A percentile compares a stretch with the other conserved stretches of the same genome.
These are phyloP conservation scores for Lepidocolaptes lacrymiger DNA, from an alignment of 2,797 vertebrate genomes.

Conservation along the genomic window DNA sequence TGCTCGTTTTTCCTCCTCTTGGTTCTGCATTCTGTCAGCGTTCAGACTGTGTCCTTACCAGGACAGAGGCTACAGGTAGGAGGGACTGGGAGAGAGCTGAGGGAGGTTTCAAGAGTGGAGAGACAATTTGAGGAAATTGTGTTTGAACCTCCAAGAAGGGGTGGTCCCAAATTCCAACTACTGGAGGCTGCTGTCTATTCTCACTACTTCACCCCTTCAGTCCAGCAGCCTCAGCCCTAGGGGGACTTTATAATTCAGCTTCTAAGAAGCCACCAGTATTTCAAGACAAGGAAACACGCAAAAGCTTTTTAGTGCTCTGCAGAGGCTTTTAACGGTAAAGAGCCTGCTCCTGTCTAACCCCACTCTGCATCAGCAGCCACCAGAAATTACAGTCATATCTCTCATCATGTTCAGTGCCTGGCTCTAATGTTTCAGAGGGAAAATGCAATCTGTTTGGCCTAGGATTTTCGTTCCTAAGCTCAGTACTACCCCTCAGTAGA, in stretches of 20 bases:
- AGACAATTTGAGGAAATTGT: not conserved
- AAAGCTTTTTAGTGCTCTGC: not conserved
- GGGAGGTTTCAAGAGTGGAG: not conserved
- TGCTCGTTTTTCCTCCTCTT: constrained; percentile 11
- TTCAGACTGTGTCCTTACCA: constrained; percentile 42
- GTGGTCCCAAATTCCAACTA: not conserved
- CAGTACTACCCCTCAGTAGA: not conserved
- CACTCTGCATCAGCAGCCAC: not conserved
- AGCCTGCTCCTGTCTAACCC: not conserved
- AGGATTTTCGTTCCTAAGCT: not conserved
- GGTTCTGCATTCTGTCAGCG: constrained; percentile 35
- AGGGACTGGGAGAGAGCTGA: not conserved
- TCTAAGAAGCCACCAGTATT: not conserved
- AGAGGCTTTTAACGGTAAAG: not conserved
- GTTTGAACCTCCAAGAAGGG: not conserved
- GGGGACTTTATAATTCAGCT: not conserved
- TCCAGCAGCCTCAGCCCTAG: not conserved
- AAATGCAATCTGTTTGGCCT: not conserved
- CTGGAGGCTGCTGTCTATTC: not conserved
- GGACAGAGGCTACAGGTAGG: constrained; percentile 59
- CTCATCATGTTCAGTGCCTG: not conserved
- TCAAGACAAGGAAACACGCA: not conserved
- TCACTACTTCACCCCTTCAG: not conserved
- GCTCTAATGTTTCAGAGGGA: not conserved
- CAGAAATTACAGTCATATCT: not conserved